Evolutionary conservation across 2,888 invertebrate genomes (phyloP).

Genomic region (Glyphotaelius pellucidus): DNA sequence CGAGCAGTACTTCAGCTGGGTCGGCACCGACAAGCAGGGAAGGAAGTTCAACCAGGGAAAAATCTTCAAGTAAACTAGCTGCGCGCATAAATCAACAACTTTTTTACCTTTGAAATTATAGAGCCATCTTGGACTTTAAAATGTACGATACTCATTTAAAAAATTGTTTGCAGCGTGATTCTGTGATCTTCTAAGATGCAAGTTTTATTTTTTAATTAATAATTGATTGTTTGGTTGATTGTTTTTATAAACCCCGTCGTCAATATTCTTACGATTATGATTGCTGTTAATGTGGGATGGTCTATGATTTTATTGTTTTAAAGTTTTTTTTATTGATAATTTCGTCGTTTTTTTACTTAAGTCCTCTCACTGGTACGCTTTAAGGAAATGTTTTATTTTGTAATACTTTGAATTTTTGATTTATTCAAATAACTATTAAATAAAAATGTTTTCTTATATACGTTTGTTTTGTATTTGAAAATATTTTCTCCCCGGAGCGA

Average conservation of each 20-base stretch:
- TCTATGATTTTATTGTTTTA: constrained; percentile 52
- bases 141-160: constrained; percentile 30
- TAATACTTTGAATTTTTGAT: constrained; percentile 21
- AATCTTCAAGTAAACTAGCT: constrained; percentile 91
- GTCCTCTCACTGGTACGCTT: constrained; percentile 34
- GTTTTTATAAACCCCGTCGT: background rate
- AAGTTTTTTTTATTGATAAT: constrained; percentile 15
- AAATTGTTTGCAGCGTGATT: constrained; percentile 6
- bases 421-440: constrained; percentile 53
- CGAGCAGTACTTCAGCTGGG: constrained; percentile 93
- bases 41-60: constrained; percentile 99
- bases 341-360: constrained; percentile 32
- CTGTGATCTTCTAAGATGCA: background rate
- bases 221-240: background rate
- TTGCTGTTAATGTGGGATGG: constrained; percentile 18
- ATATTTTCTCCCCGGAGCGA: background rate
- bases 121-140: constrained; percentile 34
- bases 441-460: constrained; percentile 51
- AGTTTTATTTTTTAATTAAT: background rate
- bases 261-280: constrained; percentile 2
- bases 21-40: constrained; percentile 90
- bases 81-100: background rate
- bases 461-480: constrained; percentile 40
- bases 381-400: constrained; percentile 43
- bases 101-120: constrained; percentile 50